Conservation (phyloP, 2,888 invertebrate species). For the Hermaeophaga mercurialis region DNA sequence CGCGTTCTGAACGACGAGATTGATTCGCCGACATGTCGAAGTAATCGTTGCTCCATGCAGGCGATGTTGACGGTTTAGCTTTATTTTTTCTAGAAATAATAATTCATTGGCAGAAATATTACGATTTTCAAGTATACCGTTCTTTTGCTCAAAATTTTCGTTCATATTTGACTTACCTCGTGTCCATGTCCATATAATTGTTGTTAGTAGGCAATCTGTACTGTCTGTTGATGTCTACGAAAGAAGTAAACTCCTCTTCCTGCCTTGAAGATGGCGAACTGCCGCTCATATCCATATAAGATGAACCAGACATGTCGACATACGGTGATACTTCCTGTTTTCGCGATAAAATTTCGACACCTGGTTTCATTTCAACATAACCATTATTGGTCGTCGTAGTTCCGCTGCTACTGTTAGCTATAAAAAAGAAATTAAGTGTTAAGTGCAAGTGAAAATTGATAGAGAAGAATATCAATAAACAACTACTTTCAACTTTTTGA, state of each 20-base stretch:
- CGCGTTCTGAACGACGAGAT: conserved; percentile 22
- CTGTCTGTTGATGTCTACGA: conserved; percentile 34
- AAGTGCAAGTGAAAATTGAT: no score
- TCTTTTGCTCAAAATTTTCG: no score
- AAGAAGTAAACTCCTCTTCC: conserved; percentile 27
- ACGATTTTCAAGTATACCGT: neutral
- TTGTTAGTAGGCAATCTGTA: conserved; percentile 33
- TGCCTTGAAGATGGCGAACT: conserved; percentile 31
- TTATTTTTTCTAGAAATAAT: conserved; percentile 14
- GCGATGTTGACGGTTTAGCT: conserved; percentile 27
- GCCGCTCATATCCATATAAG: conserved; percentile 42
- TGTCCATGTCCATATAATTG: conserved; percentile 42
- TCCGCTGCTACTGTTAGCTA: no score
- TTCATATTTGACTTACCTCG: no score
- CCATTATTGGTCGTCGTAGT: conserved; percentile 42
- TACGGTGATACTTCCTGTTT: conserved; percentile 52
- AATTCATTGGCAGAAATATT: neutral
- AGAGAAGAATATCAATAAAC: no score
- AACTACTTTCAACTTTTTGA: no score
- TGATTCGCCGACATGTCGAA: conserved; percentile 52
- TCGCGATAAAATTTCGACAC: conserved; percentile 43
- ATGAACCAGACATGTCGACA: conserved; percentile 58
- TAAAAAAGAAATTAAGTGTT: neutral
- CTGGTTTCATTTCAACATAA: conserved; percentile 59
- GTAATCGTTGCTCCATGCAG: conserved; percentile 49